A percentile compares a stretch with the other conserved stretches of the same genome.
These are phyloP conservation scores for Homarus americanus DNA, from an alignment of 1,140 invertebrate genomes.

Conservation along the genomic window DNA sequence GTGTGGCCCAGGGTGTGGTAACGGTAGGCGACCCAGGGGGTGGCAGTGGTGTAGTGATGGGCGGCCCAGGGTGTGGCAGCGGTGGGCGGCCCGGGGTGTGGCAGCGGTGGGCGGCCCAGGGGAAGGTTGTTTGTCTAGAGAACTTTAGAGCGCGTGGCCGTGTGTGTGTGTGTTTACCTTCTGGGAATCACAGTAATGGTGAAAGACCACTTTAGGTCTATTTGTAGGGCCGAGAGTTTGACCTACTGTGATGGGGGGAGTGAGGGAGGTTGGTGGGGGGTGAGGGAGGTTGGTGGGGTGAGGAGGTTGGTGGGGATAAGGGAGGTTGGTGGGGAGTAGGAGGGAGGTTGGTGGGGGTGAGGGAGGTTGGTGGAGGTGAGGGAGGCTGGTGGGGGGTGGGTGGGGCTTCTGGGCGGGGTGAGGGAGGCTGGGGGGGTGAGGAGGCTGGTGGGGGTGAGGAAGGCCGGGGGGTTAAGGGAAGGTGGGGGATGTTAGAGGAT, in stretches of 20 bases:
- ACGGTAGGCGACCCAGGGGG: too few relatives aligned
- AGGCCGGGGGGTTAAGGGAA: background rate
- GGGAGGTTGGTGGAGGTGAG: background rate
- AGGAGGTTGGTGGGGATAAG: constrained; percentile 5
- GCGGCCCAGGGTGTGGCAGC: background rate
- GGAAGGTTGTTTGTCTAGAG: background rate
- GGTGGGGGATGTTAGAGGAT: background rate
- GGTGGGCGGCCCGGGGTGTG: background rate
- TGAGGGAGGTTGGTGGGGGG: background rate
- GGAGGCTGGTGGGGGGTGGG: background rate
- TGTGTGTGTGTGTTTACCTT: background rate
- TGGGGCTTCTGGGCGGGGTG: background rate
- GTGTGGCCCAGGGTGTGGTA: too few relatives aligned
- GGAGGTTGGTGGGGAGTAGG: background rate
- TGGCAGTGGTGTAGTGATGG: background rate
- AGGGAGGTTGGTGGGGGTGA: background rate
- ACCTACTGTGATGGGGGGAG: background rate
- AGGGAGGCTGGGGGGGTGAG: background rate
- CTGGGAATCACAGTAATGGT: constrained; percentile 8
- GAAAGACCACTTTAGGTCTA: background rate
- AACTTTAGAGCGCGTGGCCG: background rate
- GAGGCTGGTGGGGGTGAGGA: background rate
- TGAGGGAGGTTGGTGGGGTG: background rate
- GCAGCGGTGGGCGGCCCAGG: background rate
- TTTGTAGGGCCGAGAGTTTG: constrained; percentile 2